phyloP scores from a whole-genome alignment of 2,888 invertebrate genomes.

The Odiellus spinosus region DNA sequence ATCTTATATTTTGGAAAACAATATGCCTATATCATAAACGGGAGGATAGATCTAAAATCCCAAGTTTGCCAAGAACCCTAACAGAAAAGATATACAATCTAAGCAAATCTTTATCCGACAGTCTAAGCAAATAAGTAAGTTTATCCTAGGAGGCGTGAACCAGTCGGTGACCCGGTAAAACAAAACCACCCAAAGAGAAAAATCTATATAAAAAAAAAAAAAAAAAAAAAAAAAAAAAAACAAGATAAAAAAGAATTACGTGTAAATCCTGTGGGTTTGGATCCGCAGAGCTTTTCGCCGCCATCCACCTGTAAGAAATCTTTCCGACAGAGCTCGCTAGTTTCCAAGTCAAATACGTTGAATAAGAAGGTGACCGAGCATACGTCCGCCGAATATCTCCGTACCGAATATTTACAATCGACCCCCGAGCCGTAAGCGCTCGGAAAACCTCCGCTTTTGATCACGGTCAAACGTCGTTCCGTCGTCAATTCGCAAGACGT shows the following conservation, averaged over 20 bases:
- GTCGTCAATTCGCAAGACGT: constrained; percentile 12
- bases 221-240: too few relatives aligned
- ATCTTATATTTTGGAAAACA: too few relatives aligned
- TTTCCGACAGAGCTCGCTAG: constrained; percentile 11
- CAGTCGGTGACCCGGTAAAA: too few relatives aligned
- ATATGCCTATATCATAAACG: too few relatives aligned
- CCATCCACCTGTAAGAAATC: constrained; percentile 10
- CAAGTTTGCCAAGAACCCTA: too few relatives aligned
- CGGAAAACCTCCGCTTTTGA: constrained; percentile 14
- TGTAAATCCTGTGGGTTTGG: constrained; percentile 14
- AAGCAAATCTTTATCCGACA: too few relatives aligned
- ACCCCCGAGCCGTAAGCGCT: constrained; percentile 12
- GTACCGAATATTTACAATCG: constrained; percentile 13
- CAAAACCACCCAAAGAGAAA: too few relatives aligned
- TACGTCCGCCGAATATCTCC: constrained; percentile 7
- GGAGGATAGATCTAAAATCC: too few relatives aligned
- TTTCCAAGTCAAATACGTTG: constrained; percentile 16
- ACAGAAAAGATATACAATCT: too few relatives aligned
- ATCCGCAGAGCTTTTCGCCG: constrained; percentile 15
- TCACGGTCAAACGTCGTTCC: constrained; percentile 12
- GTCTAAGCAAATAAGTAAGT: too few relatives aligned
- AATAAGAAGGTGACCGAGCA: constrained; percentile 17
- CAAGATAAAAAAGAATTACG: constrained; percentile 7
- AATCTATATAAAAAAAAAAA: too few relatives aligned
- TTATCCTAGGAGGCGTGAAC: too few relatives aligned